phyloP scores from a whole-genome alignment of 2,888 invertebrate genomes.

The Hirudinaria manillensis region DNA sequence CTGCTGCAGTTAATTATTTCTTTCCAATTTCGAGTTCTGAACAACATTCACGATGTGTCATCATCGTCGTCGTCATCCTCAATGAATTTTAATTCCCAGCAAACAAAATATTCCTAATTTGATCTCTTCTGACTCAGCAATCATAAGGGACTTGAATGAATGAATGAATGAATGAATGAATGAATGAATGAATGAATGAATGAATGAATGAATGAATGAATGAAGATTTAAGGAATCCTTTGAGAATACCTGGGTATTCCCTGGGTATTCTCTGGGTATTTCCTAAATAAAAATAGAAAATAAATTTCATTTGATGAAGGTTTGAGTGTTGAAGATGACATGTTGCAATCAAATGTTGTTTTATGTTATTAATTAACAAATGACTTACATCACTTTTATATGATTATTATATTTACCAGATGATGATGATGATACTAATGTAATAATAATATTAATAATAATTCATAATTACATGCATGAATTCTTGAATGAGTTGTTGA shows the following conservation, averaged over 20 bases:
- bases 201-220: not conserved
- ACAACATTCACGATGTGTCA: too few species aligned
- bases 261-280: not conserved
- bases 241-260: too few species aligned
- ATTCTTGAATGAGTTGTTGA: too few species aligned
- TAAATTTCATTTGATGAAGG: not conserved
- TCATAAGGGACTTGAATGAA: not conserved
- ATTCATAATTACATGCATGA: too few species aligned
- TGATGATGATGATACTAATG: too few species aligned
- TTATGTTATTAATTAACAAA: not conserved
- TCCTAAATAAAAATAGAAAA: not conserved
- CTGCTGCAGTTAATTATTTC: too few species aligned
- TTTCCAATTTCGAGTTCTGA: too few species aligned
- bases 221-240: not conserved
- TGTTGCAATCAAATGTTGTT: not conserved
- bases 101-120: too few species aligned
- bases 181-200: slow-evolving; percentile 15
- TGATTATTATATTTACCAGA: not conserved
- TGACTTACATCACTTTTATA: not conserved
- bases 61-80: too few species aligned
- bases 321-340: not conserved
- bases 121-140: too few species aligned
- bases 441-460: too few species aligned
- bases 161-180: not conserved
- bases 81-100: too few species aligned